Evolutionary conservation across 2,888 invertebrate genomes (phyloP).

Genomic region (Watsonalla binaria): DNA sequence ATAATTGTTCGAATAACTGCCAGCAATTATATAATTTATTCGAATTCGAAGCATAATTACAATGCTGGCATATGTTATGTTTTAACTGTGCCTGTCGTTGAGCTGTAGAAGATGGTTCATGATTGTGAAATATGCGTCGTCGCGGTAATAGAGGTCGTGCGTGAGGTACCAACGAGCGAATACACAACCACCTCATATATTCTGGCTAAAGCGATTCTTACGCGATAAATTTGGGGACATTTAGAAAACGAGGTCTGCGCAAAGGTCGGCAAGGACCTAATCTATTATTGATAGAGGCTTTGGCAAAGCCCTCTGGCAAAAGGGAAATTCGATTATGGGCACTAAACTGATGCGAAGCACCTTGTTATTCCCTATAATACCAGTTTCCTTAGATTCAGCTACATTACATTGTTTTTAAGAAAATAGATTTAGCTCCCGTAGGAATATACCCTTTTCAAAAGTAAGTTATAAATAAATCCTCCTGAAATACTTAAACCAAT

Average conservation of each 20-base stretch:
- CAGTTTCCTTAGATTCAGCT: too few relatives aligned
- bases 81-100: constrained; percentile 4
- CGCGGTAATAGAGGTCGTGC: constrained; percentile 20
- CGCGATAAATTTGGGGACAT: constrained; percentile 42
- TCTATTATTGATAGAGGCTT: constrained; percentile 54
- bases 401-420: too few relatives aligned
- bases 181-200: constrained; percentile 29
- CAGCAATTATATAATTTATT: too few relatives aligned
- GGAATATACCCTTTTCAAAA: background rate
- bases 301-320: constrained; percentile 28
- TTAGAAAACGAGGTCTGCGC: constrained; percentile 37
- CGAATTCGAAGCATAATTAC: too few relatives aligned
- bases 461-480: too few relatives aligned
- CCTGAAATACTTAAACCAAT: too few relatives aligned
- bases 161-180: constrained; percentile 21
- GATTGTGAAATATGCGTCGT: constrained; percentile 24
- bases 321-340: constrained; percentile 34
- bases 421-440: too few relatives aligned
- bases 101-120: constrained; percentile 19
- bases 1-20: constrained; percentile 9
- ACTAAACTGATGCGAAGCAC: constrained; percentile 24
- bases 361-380: constrained; percentile 19
- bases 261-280: constrained; percentile 43
- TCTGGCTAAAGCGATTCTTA: constrained; percentile 34
- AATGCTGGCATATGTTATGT: background rate